Base-by-base conservation (phyloP, 23 tunicate genomes). In the Halocynthia aurantium region DNA sequence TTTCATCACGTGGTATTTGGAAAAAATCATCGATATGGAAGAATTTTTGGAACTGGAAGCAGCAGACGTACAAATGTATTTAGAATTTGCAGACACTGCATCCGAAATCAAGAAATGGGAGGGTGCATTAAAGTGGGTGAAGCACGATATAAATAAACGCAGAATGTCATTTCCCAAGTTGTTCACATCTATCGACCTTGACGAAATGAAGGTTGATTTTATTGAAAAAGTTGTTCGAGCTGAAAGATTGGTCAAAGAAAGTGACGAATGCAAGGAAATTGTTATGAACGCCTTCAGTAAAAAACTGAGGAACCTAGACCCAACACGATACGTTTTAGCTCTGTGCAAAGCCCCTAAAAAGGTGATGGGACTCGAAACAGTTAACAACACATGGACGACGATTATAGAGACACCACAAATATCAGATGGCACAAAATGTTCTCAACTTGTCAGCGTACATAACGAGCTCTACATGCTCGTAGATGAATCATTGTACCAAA, bases 71-170 rank as follows among this genome's bases (percentile, higher is more conserved):
- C 31, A 20, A 20, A 15, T 20, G 22, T 20, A 20, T 65, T 65
- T 65, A 10, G 10, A 65, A 65, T 10, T 0, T 15, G n/a, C 70
- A 8, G 22, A 6, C 10, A 11, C 13, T 65, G 13, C 70, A 20
- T 5, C 70, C 31, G n/a, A 65, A 10, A 13, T 57, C 6, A 57
- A 55, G 7, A 8, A 75, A n/a, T 84, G 77, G 70, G 69, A 84
- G 15, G 88, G 22, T 10, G 70, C 70, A 20, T 40, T 77, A 18
- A 71, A 61, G 0, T 84, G 88, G 88, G 71, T 62, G 12, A 84
- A 69, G 53, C 6, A 69, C 65, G 57, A 80, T 52, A 40, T 63
- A n/a, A 69, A 71, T 49, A 51, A 72, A 8, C 72, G 84, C 21
- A 57, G 66, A 64, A 58, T 62, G 12, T 75, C 60, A 53, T 85